Evolutionary conservation across 2,797 vertebrate genomes (phyloP).

Genomic region (Microchirus variegatus): DNA sequence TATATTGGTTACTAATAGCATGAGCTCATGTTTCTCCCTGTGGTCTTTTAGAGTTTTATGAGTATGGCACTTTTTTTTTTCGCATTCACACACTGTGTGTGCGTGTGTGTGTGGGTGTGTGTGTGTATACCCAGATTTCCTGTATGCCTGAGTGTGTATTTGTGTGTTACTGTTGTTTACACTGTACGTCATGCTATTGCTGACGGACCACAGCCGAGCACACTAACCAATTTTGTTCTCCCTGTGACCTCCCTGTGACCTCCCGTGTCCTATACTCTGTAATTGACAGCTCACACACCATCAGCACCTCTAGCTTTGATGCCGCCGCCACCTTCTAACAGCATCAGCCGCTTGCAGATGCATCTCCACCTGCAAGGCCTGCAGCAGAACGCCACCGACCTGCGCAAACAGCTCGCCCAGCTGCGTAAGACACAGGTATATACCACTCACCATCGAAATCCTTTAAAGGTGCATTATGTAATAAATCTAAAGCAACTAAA

Average conservation of each 20-base stretch:
- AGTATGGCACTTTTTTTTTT: slow-evolving; percentile 44
- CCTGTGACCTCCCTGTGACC: slow-evolving; percentile 36
- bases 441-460: not conserved
- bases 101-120: slow-evolving; percentile 12
- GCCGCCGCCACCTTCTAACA: slow-evolving; percentile 85
- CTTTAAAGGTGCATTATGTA: too few relatives aligned
- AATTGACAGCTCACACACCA: slow-evolving; percentile 84
- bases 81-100: slow-evolving; percentile 41
- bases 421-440: slow-evolving; percentile 93
- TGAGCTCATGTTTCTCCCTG: slow-evolving; percentile 50
- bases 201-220: slow-evolving; percentile 28
- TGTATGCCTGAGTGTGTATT: slow-evolving; percentile 23
- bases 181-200: slow-evolving; percentile 15
- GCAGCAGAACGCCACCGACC: slow-evolving; percentile 93
- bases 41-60: slow-evolving; percentile 56
- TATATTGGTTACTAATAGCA: slow-evolving; percentile 66
- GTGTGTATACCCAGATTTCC: slow-evolving; percentile 24
- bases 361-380: slow-evolving; percentile 94
- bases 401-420: slow-evolving; percentile 93
- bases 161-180: slow-evolving; percentile 22
- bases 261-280: slow-evolving; percentile 61
- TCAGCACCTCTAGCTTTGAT: slow-evolving; percentile 88
- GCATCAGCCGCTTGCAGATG: slow-evolving; percentile 90
- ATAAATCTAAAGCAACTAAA: too few relatives aligned
- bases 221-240: slow-evolving; percentile 52